Evolutionary conservation across 2,113 vertebrate genomes (phyloP), one percentile per base, ranked within the genome.

Genomic region (Passer domesticus): DNA sequence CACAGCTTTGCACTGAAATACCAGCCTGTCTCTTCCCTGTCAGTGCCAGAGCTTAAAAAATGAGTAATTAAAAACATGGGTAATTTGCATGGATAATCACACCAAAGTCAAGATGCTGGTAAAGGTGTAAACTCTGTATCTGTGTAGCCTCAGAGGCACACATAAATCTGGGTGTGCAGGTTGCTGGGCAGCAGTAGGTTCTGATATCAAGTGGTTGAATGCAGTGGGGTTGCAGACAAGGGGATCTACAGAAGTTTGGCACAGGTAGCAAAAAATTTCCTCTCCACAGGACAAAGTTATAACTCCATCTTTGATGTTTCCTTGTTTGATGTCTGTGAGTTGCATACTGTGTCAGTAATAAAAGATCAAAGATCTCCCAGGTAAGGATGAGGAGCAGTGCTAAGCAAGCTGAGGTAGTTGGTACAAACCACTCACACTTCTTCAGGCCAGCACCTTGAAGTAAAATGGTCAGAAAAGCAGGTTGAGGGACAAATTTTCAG

Each of bases 311-410:
- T 92, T 74, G 72, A 73, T 77, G 64, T 87, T 74, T 21, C 43
- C 55, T 50, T 73, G 43, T 93, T 92, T 94, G 78, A 94, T 90
- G 88, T 60, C 82, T 14, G 31, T 10, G 56, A 89, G 85, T 64
- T 80, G 68, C 64, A 3, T 27, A 56, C 53, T 20, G 4, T 58
- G 37, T 92, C 70, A 82, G 76, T 49, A 83, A 91, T 94, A 83
- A 85, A 94, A 96, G 86, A 89, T 88, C 47, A 80, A 82, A 94
- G 56, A n/a, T 83, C 18, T 92, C 31, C 11, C 56, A 56, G 83
- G 68, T 69, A 87, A 44, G 77, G 78, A 64, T 55, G 49, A 66
- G 89, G 28, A 14, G 7, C 75, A 49, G 27, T 21, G 7, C 75
- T 53, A 23, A 31, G 18, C 37, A 41, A 64, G 50, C 47, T n/a